phyloP scores from a whole-genome alignment of 2,113 vertebrate genomes.

The Lepus europaeus region DNA sequence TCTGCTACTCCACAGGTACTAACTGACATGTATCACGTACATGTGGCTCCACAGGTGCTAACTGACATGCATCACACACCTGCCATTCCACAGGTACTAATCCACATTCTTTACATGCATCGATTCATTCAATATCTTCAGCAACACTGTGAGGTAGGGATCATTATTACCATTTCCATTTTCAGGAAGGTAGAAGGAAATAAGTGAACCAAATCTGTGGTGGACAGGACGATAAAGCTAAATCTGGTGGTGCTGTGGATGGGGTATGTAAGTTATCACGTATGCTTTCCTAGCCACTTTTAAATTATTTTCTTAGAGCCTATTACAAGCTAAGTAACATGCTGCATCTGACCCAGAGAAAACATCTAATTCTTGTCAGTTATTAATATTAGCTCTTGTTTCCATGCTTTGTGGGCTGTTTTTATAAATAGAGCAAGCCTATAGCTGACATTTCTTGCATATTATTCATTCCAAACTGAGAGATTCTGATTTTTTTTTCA shows the following conservation, averaged over 20 bases:
- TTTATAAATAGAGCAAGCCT: background rate
- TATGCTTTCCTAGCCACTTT: background rate
- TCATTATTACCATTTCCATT: background rate
- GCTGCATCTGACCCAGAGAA: background rate
- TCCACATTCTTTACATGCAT: background rate
- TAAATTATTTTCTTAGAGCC: background rate
- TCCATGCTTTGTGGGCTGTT: background rate
- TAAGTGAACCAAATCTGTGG: background rate
- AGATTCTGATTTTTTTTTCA: background rate
- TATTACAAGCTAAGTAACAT: background rate
- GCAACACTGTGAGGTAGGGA: too few relatives aligned
- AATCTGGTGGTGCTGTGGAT: background rate
- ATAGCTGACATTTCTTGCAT: rapidly evolving
- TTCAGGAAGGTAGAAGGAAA: background rate
- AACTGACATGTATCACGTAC: too few relatives aligned
- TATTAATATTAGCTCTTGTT: background rate
- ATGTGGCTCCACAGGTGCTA: too few relatives aligned
- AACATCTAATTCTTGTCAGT: background rate
- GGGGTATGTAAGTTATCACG: too few relatives aligned
- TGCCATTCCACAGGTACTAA: too few relatives aligned
- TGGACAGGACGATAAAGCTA: background rate
- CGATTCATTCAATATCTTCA: background rate
- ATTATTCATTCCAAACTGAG: background rate
- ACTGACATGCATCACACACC: too few relatives aligned
- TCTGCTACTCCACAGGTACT: too few relatives aligned